Evolutionary conservation across 2,888 invertebrate species (phyloP).

Genomic region (Lithodes maja): DNA sequence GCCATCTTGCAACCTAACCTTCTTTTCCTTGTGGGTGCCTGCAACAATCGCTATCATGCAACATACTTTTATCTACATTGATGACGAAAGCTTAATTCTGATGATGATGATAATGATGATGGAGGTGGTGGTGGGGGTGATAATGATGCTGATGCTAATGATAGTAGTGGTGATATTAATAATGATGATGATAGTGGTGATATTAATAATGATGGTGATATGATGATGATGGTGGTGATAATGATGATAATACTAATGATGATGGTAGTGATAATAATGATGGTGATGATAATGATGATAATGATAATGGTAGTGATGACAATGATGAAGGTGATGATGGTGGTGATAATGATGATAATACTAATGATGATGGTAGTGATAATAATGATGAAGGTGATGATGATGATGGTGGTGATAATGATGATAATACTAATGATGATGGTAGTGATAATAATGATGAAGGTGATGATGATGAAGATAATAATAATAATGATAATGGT

Average conservation of each 20-base stretch:
- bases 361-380: not conserved
- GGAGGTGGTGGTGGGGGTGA: too few species aligned
- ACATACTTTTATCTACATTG: too few species aligned
- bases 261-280: not conserved
- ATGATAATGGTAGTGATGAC: not conserved
- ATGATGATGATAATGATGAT: too few species aligned
- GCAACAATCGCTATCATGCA: too few species aligned
- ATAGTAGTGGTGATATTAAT: too few species aligned
- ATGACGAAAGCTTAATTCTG: too few species aligned
- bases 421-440: slow-evolving; percentile 30
- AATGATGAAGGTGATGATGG: not conserved
- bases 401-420: not conserved
- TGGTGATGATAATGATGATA: not conserved
- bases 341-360: not conserved
- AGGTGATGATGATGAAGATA: slow-evolving; percentile 31
- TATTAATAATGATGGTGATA: too few species aligned
- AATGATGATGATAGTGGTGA: too few species aligned
- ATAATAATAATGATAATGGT: slow-evolving; percentile 37
- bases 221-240: not conserved
- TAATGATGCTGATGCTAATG: too few species aligned
- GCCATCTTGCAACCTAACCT: too few species aligned
- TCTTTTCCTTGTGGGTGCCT: too few species aligned
- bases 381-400: not conserved
- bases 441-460: slow-evolving; percentile 4
- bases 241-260: not conserved